Evolutionary conservation across 2,113 vertebrate species (phyloP).

Genomic region (Pyrgilauda ruficollis): DNA sequence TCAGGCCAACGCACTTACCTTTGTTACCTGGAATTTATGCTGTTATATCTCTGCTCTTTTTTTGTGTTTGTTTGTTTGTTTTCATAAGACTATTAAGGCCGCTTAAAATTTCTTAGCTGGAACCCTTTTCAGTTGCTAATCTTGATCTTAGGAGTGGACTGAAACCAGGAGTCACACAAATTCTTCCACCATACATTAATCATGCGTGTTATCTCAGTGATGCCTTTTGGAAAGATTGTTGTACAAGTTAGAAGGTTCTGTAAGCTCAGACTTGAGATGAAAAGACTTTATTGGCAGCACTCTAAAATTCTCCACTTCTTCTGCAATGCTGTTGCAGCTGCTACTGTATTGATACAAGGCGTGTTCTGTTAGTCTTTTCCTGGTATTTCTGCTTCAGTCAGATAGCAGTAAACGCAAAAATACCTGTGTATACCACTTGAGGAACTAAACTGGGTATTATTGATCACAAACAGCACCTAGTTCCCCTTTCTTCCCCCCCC

Average conservation of each 20-base stretch:
- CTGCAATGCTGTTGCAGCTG: neutral
- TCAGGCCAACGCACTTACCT: neutral
- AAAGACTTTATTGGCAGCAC: neutral
- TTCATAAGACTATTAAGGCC: neutral
- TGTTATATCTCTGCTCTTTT: neutral
- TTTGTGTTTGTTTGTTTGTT: neutral
- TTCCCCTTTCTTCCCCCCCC: fast-evolving
- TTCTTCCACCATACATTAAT: neutral
- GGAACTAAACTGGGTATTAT: neutral
- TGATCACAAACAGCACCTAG: neutral
- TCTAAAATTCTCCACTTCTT: neutral
- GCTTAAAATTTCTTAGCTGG: neutral
- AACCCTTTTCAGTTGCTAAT: neutral
- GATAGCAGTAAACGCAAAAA: neutral
- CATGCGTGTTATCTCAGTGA: neutral
- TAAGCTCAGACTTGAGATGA: neutral
- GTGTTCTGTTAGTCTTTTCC: neutral
- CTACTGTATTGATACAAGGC: neutral
- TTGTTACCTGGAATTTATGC: neutral
- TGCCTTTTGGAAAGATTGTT: neutral
- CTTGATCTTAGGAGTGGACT: neutral
- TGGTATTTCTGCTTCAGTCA: neutral
- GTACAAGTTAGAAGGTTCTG: neutral
- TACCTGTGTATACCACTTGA: neutral
- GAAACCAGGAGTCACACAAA: neutral